phyloP scores from a whole-genome alignment of 1,140 invertebrate species.

The Himalopsyche phryganea region DNA sequence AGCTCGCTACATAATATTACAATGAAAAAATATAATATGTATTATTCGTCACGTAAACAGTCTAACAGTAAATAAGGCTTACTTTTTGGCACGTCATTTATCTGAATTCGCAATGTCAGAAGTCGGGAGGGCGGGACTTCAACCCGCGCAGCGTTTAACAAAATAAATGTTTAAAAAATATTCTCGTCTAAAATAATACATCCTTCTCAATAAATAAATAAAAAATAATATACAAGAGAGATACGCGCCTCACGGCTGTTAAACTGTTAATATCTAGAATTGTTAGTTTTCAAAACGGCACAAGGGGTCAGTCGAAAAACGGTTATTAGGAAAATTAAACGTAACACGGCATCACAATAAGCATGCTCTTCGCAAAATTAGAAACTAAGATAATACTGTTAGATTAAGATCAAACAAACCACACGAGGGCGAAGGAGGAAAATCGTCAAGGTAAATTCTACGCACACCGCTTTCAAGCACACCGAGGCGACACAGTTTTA shows the following conservation, averaged over 20 bases:
- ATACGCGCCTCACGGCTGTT: too few species aligned
- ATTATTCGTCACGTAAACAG: conserved; percentile 28
- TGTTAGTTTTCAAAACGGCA: conserved; percentile 9
- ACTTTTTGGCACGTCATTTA: conserved; percentile 30
- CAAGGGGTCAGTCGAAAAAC: background rate
- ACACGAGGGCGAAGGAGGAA: background rate
- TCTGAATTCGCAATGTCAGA: conserved; percentile 23
- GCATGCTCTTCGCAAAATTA: conserved; percentile 14
- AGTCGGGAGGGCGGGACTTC: conserved; percentile 1
- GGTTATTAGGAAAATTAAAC: background rate
- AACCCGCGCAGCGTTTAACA: too few species aligned
- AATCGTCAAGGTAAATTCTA: conserved; percentile 5
- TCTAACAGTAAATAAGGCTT: conserved; percentile 30
- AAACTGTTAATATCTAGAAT: conserved; percentile 9
- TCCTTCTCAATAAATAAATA: background rate
- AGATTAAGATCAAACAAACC: too few species aligned
- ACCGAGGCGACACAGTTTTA: background rate
- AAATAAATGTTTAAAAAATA: too few species aligned
- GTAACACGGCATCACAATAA: conserved; percentile 14
- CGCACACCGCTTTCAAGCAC: conserved; percentile 4
- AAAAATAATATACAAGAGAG: conserved; percentile 8
- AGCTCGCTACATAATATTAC: conserved; percentile 23
- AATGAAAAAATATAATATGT: conserved; percentile 32
- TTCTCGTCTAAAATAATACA: too few species aligned
- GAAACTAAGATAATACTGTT: conserved; percentile 1